Conservation (phyloP, 2,113 vertebrate genomes). For the Cariama cristata region DNA sequence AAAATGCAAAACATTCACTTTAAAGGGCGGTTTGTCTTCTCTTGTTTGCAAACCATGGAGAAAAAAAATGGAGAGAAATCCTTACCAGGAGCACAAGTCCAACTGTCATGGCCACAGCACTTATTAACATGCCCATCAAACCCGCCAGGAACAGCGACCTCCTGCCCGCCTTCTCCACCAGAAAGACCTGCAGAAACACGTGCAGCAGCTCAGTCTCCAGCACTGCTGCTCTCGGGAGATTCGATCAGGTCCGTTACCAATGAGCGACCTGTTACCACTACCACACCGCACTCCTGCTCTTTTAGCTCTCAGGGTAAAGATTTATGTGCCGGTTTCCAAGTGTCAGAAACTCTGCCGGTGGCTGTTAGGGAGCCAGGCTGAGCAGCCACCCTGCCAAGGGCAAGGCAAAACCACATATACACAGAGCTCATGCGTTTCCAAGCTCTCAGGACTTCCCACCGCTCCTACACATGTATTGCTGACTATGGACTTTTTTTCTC, state of each 20-base stretch:
- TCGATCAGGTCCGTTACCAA: neutral
- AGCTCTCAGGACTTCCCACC: neutral
- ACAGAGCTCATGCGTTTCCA: neutral
- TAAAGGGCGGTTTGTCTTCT: neutral
- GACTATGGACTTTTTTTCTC: neutral
- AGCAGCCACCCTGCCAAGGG: neutral
- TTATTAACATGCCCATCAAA: constrained; percentile 88
- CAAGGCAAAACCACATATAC: neutral
- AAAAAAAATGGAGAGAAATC: neutral
- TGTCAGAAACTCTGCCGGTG: neutral
- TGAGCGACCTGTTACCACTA: neutral
- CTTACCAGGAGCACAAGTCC: constrained; percentile 89
- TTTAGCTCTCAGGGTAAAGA: neutral
- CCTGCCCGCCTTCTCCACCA: constrained; percentile 91
- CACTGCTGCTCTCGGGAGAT: neutral
- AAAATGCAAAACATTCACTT: neutral
- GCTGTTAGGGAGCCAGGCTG: neutral
- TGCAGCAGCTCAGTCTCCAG: neutral
- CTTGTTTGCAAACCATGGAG: neutral
- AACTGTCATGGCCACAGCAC: constrained; percentile 87
- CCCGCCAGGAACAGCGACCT: constrained; percentile 86
- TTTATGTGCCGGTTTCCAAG: neutral
- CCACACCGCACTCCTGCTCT: neutral
- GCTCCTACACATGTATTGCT: neutral
- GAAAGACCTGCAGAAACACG: constrained; percentile 79